Evolutionary conservation across 1,140 invertebrate genomes (phyloP).

Genomic region (Acyrthosiphon pisum): DNA sequence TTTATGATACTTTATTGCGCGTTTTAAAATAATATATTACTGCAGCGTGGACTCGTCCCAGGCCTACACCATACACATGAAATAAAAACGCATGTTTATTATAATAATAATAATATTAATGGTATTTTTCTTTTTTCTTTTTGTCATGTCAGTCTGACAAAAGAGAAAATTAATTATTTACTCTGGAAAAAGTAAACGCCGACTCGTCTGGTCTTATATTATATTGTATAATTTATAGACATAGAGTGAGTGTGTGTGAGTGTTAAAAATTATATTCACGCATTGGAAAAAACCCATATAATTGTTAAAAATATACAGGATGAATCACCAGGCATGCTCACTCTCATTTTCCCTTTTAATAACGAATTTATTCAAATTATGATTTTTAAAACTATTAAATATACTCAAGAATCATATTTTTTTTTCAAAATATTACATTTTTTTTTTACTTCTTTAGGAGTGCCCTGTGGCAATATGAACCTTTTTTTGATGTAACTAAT

Average conservation of each 20-base stretch:
- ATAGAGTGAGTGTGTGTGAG: background rate
- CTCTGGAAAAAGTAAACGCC: background rate
- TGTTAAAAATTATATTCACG: background rate
- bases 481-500: too few species aligned
- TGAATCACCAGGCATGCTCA: too few species aligned
- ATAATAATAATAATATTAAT: background rate
- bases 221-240: background rate
- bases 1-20: background rate
- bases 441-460: too few species aligned
- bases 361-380: too few species aligned
- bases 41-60: background rate
- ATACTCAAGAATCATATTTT: too few species aligned
- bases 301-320: background rate
- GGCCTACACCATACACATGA: background rate
- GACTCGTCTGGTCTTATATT: background rate
- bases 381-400: too few species aligned
- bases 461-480: too few species aligned
- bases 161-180: conserved; percentile 32
- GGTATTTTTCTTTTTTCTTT: background rate
- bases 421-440: too few species aligned
- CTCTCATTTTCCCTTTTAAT: too few species aligned
- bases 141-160: background rate
- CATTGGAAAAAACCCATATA: background rate
- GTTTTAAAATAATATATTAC: background rate
- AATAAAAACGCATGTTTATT: background rate